Base-by-base conservation (phyloP, 2,888 invertebrate genomes). In the Agonopterix subpropinquella region DNA sequence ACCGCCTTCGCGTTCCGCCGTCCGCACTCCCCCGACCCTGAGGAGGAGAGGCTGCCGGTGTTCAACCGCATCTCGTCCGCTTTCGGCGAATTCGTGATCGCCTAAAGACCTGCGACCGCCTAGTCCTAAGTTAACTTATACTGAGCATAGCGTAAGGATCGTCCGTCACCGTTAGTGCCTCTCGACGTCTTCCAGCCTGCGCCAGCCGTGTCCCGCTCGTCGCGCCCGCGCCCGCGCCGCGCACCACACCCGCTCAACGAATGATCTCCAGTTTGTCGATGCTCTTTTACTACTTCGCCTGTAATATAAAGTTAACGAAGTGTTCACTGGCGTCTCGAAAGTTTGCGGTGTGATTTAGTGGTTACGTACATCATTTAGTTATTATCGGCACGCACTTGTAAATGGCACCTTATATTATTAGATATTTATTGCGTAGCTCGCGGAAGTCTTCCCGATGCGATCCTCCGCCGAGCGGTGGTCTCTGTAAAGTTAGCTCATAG, bases 1-100 rank as follows among this genome's bases (percentile, higher is more conserved):
- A 77, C 71, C 55, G 84, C 73, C 60, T 89, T 70, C 72, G 89
- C 75, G 59, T 90, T 71, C 86, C 89, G 74, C 67, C 89, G 65
- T 74, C 62, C 80, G 59, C 78, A 66, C 57, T 80, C 79, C 43
- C 84, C 88, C 39, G 91, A 89, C 45, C 89, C 89, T 36, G 91
- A 90, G 53, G 92, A 92, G 54, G 91, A 92, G 47, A 89, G 96
- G 64, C 90, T 96, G 75, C 95, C 96, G 43, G 95, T 96, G 37
- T 96, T 96, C 90, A 87, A 86, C 70, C 85, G 87, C 57, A 79
- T 88, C 55, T 77, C 86, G 49, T 77, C 86, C 48, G 87, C 86
- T 54, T 84, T 88, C 68, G 86, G 86, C 58, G 87, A 87, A 66
- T 87, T 88, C 69, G 73, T 87, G 64, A 85, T 87, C 73, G 87